Evolutionary conservation across 2,113 vertebrate genomes (phyloP), one percentile per base, ranked within the genome.

Genomic region (Sebastes fasciatus): DNA sequence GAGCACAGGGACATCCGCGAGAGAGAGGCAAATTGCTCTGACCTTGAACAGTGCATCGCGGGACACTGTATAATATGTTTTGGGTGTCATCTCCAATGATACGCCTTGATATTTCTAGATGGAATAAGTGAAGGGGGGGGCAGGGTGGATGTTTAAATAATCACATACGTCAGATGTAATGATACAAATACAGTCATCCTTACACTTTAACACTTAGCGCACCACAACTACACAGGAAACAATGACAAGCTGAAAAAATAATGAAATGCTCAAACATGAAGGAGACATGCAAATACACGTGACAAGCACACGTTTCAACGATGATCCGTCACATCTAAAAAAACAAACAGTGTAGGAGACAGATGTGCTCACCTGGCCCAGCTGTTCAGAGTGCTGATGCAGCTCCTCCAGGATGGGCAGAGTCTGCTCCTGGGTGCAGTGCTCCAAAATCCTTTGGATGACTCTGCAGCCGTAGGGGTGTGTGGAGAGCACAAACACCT

Each of bases 401-500:
- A 99, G 93, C 74, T 99, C 98, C 76, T 99, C 98, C 70, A 99
- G 88, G 90, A 99, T 96, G 21, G 98, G 97, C 82, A 97, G 91
- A 14, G 98, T 99, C 93, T 99, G 98, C 88, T 99, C 98, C 84
- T 97, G 96, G 58, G 98, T 99, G 85, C 98, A 99, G 88, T 99
- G 98, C 80, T 99, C 98, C 88, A 99, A 92, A 88, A 99, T 99
- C 83, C 98, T 97, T 85, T 99, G 98, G 86, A 99, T 99, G 13
- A 99, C 98, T 96, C 98, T 96, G 93, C 98, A 99, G 87, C 98
- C 98, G 1, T 99, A 99, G 0, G 98, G 98, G 81, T 99, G 98
- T 79, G 98, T 99, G 80, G 98, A 99, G 71, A 99, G 97, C 77
- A 98, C 97, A 94, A 98, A 99, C 2, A 99, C 98, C 98, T 99